Percentiles rank a stretch among this genome's conserved stretches.
Conservation (phyloP, 2,797 vertebrate genomes). For the Sebastes matsubarae region DNA sequence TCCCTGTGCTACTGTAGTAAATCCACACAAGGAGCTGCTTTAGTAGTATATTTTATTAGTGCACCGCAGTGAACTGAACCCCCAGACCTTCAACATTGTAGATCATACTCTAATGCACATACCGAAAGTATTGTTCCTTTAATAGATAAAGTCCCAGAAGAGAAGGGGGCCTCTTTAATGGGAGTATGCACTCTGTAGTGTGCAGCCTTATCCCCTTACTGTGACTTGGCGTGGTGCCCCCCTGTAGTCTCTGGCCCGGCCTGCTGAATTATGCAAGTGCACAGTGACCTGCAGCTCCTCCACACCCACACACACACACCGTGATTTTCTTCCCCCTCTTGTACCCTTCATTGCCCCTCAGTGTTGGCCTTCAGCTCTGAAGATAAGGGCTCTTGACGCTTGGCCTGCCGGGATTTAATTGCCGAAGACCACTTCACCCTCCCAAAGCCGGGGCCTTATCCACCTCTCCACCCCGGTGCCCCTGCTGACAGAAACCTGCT, state of each 20-base stretch:
- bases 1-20: slow-evolving; percentile 24
- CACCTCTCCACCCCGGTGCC: slow-evolving; percentile 42
- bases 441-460: slow-evolving; percentile 53
- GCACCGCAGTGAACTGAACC: background rate
- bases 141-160: slow-evolving; percentile 44
- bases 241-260: slow-evolving; percentile 14
- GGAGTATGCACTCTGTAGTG: slow-evolving; percentile 40
- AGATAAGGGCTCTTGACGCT: slow-evolving; percentile 76
- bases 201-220: slow-evolving; percentile 52
- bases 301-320: slow-evolving; percentile 2
- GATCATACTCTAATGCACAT: slow-evolving; percentile 51
- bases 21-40: background rate
- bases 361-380: slow-evolving; percentile 64
- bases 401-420: slow-evolving; percentile 73
- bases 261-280: slow-evolving; percentile 57
- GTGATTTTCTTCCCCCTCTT: slow-evolving; percentile 26
- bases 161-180: slow-evolving; percentile 50
- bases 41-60: slow-evolving; percentile 4
- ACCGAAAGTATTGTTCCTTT: slow-evolving; percentile 32
- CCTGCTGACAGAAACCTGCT: slow-evolving; percentile 63
- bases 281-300: slow-evolving; percentile 36
- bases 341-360: slow-evolving; percentile 44
- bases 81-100: slow-evolving; percentile 17
- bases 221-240: slow-evolving; percentile 46
- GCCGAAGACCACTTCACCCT: slow-evolving; percentile 60